Base-by-base conservation (phyloP, 2,113 vertebrate genomes). In the Anoura caudifer region DNA sequence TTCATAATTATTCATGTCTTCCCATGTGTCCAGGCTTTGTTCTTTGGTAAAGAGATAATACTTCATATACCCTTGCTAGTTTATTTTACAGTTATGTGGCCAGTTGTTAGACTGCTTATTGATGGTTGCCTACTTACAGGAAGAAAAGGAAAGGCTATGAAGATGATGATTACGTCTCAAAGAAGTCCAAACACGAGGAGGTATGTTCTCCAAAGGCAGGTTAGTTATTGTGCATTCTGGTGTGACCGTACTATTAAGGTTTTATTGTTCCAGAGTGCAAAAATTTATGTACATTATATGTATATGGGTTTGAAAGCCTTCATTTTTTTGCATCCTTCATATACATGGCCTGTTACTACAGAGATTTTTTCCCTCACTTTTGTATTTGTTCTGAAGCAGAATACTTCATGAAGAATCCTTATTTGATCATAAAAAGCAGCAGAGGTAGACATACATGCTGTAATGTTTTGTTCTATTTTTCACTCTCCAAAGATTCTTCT, bases 131-230 rank as follows among this genome's bases (percentile, higher is more conserved):
- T 93, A 89, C 47, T 96, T 36, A 79, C 98, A 99, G 99, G 96
- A 99, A 99, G 98, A 99, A 99, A 97, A 99, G 99, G 95, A 99
- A 99, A 97, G 99, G 99, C 69, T 99, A 99, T 93, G 99, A 99
- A 98, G 99, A 99, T 43, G 99, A 99, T 52, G 99, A 98, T 14
- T 99, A 99, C 13, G 96, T 99, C 2, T 87, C 98, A 24, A 99
- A 99, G 98, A 99, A 99, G 96, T 82, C 98, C 3, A 99, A 98
- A 96, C 90, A 98, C 45, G 99, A 99, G 83, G 99, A 99, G 99
- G 99, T 99, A 86, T 97, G 98, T 97, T 94, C 54, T 84, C 52
- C 43, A 85, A 70, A 94, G 41, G 9, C 84, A 33, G 56, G 38
- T 36, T 56, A 65, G 12, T 76, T 45, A 7, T 54, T 91, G 41